Conservation (phyloP, 1,140 invertebrate genomes). For the Tetramorium alpestre region DNA sequence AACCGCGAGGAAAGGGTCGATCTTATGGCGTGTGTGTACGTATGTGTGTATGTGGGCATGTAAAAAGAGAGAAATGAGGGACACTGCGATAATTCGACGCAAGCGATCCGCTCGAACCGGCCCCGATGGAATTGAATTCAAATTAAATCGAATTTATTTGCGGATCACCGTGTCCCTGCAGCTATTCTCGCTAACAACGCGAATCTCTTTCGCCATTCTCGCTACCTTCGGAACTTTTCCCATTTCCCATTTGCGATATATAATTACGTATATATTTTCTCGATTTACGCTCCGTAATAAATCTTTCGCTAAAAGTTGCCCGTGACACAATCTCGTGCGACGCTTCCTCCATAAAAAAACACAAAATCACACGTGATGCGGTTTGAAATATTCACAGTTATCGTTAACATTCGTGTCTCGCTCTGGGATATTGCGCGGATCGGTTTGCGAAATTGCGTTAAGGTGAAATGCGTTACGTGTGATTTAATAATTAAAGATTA, state of each 20-base stretch:
- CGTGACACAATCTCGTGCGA: not conserved
- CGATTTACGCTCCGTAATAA: not conserved
- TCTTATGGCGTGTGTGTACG: not conserved
- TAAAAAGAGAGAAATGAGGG: slow-evolving; percentile 54
- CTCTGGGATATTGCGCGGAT: not conserved
- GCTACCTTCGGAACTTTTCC: slow-evolving; percentile 43
- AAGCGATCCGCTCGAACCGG: slow-evolving; percentile 34
- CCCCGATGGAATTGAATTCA: slow-evolving; percentile 60
- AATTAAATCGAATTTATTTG: slow-evolving; percentile 66
- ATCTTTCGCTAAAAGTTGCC: not conserved
- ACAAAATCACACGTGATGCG: not conserved
- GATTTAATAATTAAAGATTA: slow-evolving; percentile 56
- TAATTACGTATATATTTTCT: slow-evolving; percentile 13
- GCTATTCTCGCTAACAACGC: slow-evolving; percentile 46
- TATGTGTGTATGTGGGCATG: not conserved
- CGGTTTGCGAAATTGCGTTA: slow-evolving; percentile 11
- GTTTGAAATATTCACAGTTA: slow-evolving; percentile 15
- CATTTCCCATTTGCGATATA: slow-evolving; percentile 30
- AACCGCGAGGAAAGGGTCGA: not conserved
- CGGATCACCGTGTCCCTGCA: slow-evolving; percentile 34
- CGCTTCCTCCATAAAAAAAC: not conserved
- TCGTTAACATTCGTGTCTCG: not conserved
- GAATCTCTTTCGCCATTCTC: slow-evolving; percentile 20
- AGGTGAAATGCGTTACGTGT: not conserved
- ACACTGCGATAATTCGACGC: slow-evolving; percentile 51